Evolutionary conservation across 2,888 invertebrate genomes (phyloP).

Genomic region (Sphaerophoria rueppellii): DNA sequence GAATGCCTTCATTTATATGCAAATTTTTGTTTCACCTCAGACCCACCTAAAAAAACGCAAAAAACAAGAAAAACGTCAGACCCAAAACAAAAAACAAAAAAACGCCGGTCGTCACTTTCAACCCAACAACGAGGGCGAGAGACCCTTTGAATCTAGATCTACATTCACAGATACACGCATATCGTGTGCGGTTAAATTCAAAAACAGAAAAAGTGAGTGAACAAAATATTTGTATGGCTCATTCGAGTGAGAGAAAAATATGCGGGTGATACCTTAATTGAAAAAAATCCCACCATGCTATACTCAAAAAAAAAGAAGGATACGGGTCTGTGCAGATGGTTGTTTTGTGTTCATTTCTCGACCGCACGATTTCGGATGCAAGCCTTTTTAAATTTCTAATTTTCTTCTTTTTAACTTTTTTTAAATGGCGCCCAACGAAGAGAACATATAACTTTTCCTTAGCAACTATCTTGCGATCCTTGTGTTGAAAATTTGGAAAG

Average conservation of each 20-base stretch:
- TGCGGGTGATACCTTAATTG: conserved; percentile 70
- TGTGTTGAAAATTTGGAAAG: neutral
- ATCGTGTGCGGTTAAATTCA: conserved; percentile 48
- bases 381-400: conserved; percentile 27
- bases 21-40: conserved; percentile 78
- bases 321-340: conserved; percentile 33
- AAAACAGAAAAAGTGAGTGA: neutral
- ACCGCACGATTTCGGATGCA: conserved; percentile 26
- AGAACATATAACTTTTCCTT: conserved; percentile 24
- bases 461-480: conserved; percentile 15
- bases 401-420: conserved; percentile 17
- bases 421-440: conserved; percentile 22
- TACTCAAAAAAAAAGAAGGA: conserved; percentile 21
- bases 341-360: neutral
- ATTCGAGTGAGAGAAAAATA: conserved; percentile 56
- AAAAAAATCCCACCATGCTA: conserved; percentile 64
- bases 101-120: conserved; percentile 50
- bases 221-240: conserved; percentile 55
- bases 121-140: conserved; percentile 47
- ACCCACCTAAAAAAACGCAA: conserved; percentile 32
- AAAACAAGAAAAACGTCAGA: conserved; percentile 37
- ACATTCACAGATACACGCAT: conserved; percentile 36
- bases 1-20: conserved; percentile 80
- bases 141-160: conserved; percentile 54
- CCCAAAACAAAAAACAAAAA: conserved; percentile 47